Evolutionary conservation across 2,113 vertebrate species (phyloP).

Genomic region (Pogonocichla stellata): DNA sequence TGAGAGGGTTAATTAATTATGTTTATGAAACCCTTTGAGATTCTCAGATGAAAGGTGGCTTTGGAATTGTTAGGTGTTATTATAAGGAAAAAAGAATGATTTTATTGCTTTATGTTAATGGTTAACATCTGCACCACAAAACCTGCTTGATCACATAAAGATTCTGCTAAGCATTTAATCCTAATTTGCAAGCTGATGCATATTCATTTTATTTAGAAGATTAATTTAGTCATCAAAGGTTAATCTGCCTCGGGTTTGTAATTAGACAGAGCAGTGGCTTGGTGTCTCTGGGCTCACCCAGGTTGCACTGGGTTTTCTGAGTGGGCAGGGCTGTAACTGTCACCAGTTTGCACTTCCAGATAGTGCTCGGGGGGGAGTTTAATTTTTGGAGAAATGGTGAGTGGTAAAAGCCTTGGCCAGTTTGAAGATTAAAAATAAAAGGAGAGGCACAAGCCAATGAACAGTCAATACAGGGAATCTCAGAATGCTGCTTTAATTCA

Average conservation of each 20-base stretch:
- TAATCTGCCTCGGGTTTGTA: slow-evolving; percentile 67
- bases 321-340: background rate
- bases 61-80: slow-evolving; percentile 62
- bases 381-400: background rate
- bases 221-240: slow-evolving; percentile 74
- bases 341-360: background rate
- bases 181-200: slow-evolving; percentile 70
- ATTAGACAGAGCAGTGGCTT: slow-evolving; percentile 66
- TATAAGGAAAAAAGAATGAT: slow-evolving; percentile 63
- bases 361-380: background rate
- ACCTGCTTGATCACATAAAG: slow-evolving; percentile 68
- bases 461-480: background rate
- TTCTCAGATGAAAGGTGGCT: slow-evolving; percentile 53
- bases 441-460: background rate
- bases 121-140: slow-evolving; percentile 70
- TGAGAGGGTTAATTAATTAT: slow-evolving; percentile 62
- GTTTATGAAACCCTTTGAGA: slow-evolving; percentile 55
- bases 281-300: slow-evolving; percentile 52
- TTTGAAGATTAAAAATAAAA: background rate
- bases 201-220: slow-evolving; percentile 73
- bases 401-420: background rate
- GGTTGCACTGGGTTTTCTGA: background rate
- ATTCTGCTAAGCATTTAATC: slow-evolving; percentile 68
- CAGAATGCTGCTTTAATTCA: background rate
- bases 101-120: slow-evolving; percentile 64